Evolutionary conservation across 2,797 vertebrate genomes (phyloP).

Genomic region (Threskiornis aethiopicus): DNA sequence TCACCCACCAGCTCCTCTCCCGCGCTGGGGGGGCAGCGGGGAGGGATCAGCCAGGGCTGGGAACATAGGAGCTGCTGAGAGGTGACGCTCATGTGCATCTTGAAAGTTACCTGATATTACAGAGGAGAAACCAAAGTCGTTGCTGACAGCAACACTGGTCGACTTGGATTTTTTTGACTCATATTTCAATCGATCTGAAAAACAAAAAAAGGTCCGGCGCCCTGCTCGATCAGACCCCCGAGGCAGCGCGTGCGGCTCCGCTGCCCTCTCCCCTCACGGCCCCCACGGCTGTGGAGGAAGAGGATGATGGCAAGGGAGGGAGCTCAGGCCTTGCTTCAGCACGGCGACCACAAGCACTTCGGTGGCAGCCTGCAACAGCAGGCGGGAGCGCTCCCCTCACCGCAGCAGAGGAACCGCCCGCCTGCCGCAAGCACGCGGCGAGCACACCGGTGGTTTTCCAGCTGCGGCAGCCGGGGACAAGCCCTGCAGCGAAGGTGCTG

Average conservation of each 20-base stretch:
- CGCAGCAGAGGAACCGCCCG: neutral
- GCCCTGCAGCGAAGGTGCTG: neutral
- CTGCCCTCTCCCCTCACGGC: neutral
- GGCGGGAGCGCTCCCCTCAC: neutral
- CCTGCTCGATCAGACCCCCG: neutral
- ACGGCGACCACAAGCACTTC: rapidly evolving
- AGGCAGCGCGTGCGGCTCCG: neutral
- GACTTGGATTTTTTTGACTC: constrained; percentile 95
- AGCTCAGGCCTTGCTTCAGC: neutral
- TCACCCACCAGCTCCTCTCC: neutral
- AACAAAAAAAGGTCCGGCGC: constrained; percentile 12
- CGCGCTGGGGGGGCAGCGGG: rapidly evolving
- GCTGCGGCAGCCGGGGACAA: rapidly evolving
- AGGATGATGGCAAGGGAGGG: neutral
- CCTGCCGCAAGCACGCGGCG: rapidly evolving
- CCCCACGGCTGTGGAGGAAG: neutral
- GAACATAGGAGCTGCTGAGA: neutral
- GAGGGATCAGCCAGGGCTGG: neutral
- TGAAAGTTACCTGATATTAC: constrained; percentile 70
- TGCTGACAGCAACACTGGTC: constrained; percentile 78
- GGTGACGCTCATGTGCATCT: rapidly evolving
- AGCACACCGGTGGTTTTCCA: neutral
- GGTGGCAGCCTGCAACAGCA: neutral
- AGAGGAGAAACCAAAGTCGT: constrained; percentile 65
- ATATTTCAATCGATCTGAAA: constrained; percentile 97